Evolutionary conservation across 2,113 vertebrate genomes (phyloP), one percentile per base, ranked within the genome.

Genomic region (Butastur rufipennis): DNA sequence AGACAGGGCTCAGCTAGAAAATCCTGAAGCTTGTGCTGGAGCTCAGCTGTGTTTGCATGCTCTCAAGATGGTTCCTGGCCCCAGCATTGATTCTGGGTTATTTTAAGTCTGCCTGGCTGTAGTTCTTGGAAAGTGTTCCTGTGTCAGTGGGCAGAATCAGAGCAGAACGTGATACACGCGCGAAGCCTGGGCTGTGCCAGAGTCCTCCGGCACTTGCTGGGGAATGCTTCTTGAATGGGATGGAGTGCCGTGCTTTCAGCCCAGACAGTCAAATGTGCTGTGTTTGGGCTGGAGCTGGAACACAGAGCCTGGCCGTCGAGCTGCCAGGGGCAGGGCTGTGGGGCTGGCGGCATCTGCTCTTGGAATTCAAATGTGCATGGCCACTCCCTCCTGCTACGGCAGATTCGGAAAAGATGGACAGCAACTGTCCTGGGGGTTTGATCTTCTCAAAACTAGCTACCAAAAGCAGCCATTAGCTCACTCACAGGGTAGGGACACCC

Each of bases 21-120:
- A 47, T n/a, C 53, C 66, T 4, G 48, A 31, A 34, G 67, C 68
- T 48, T 3, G 20, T 47, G 68, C 93, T 66, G 87, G 78, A 34
- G 81, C 90, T 67, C 10, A 5, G 87, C 84, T 62, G 32, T 47
- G 73, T 47, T 65, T 71, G 81, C 73, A 56, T 7, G 73, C 81
- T 91, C 87, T n/a, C 67, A 11, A 86, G 88, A 86, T 88, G 92
- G 94, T 43, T 94, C 93, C 93, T 81, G 84, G 93, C 92, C 67
- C 73, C 13, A 0, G 36, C 4, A 1, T 34, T 10, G 43, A 1
- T 13, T 53, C 21, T 12, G 78, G 48, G 16, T 67, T 96, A 71
- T 93, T 95, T 91, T 77, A 38, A 92, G 82, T 43, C 89, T 7
- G 52, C 14, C 84, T 93, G 91, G 91, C 93, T 65, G 77, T 70